Base-by-base conservation (phyloP, 2,888 invertebrate species). In the Pammene fasciana region DNA sequence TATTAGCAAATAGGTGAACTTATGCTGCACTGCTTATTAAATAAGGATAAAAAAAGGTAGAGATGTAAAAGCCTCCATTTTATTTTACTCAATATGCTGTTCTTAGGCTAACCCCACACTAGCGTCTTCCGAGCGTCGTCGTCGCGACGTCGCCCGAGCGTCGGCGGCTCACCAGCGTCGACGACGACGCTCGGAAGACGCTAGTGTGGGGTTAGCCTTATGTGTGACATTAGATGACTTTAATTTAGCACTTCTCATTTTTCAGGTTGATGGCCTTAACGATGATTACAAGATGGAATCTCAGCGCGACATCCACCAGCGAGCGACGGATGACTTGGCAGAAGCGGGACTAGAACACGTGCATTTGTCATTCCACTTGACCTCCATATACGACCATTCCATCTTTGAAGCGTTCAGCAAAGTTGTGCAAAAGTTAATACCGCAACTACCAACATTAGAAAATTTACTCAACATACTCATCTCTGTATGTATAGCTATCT, bases 401-500 rank as follows among this genome's bases (percentile, higher is more conserved):
- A 99, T 99, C 90, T 99, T 99, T 93, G 99, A 99, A 93, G 99
- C 99, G 11, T 99, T 99, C 92, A 99, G 99, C 79, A 99, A 99
- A 95, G 99, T 99, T 72, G 99, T 99, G 64, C 99, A 99, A 88
- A 99, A 99, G 88, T 92, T 99, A 73, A 99, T 99, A 82, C 98
- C 98, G 46, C 99, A 99, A 87, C 93, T 99, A 79, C 98, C 99
- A 43, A 98, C 98, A 2, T 93, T 99, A 84, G 99, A 99, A 93
- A 98, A 99, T 90, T 94, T 99, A 75, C 94, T 99, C 73, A 99
- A 99, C 87, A 98, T 99, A 85, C 96, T 99, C 77, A 99, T 99
- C 92, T 98, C 98, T 76, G 99, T 99, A 93, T 95, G 95, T 93
- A 73, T 93, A 73, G 46, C 72, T 41, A 57, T 18, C 59, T n/a